phyloP scores from a whole-genome alignment of 2,888 invertebrate genomes.

The Colletes collaris region DNA sequence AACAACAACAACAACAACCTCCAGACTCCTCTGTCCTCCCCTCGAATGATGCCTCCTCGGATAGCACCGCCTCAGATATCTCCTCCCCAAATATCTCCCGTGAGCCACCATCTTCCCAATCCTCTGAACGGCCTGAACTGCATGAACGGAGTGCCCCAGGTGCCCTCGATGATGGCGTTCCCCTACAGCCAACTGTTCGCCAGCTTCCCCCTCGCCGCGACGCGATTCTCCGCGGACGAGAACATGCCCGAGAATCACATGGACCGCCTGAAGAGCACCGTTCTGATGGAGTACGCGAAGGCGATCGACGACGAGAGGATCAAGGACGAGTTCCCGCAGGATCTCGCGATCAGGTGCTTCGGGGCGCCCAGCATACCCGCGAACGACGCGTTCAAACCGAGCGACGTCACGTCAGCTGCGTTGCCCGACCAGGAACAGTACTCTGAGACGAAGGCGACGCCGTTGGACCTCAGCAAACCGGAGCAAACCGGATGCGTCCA shows the following conservation, averaged over 20 bases:
- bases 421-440: not conserved
- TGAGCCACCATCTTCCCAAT: constrained; percentile 36
- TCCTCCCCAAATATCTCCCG: constrained; percentile 35
- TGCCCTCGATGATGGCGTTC: constrained; percentile 64
- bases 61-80: constrained; percentile 17
- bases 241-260: constrained; percentile 54
- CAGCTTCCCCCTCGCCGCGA: constrained; percentile 47
- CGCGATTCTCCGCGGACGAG: constrained; percentile 42
- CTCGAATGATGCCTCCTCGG: constrained; percentile 31
- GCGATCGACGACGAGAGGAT: constrained; percentile 41
- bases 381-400: not conserved
- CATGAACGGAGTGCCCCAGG: not conserved
- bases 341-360: constrained; percentile 37
- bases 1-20: constrained; percentile 19
- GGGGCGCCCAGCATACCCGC: not conserved
- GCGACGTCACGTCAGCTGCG: not conserved
- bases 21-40: not conserved
- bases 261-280: constrained; percentile 41
- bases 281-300: constrained; percentile 57
- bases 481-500: constrained; percentile 75
- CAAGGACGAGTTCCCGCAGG: constrained; percentile 48
- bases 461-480: constrained; percentile 86
- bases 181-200: constrained; percentile 65
- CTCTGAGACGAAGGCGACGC: constrained; percentile 71
- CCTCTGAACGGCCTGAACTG: constrained; percentile 4